phyloP scores from a whole-genome alignment of 2,113 vertebrate species.

The Etheostoma cragini region DNA sequence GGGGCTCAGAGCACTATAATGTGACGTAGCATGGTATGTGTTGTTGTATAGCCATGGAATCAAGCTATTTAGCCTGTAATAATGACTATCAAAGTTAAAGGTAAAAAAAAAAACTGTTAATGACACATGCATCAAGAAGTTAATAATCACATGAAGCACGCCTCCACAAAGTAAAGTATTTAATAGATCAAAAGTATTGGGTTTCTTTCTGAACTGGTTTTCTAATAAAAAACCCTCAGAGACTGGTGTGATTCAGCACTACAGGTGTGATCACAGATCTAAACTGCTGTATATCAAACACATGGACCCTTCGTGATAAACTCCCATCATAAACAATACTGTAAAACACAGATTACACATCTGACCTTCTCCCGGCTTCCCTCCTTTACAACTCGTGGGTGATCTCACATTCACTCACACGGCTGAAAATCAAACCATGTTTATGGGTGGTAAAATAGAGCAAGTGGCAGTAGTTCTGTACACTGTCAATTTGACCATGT shows the following conservation, averaged over 20 bases:
- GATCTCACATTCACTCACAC: constrained; percentile 26
- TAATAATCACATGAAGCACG: constrained; percentile 42
- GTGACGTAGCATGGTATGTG: constrained; percentile 23
- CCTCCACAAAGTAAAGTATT: constrained; percentile 4
- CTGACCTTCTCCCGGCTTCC: constrained; percentile 14
- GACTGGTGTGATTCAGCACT: constrained; percentile 54
- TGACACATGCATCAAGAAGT: constrained; percentile 58
- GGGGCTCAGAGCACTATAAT: constrained; percentile 39
- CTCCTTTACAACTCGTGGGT: constrained; percentile 20
- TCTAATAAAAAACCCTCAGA: constrained; percentile 62
- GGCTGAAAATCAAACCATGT: constrained; percentile 39
- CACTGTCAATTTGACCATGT: background rate
- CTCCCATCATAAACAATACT: constrained; percentile 34
- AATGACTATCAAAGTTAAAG: constrained; percentile 51
- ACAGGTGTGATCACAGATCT: constrained; percentile 63
- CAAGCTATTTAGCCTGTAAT: constrained; percentile 35
- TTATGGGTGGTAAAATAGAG: background rate
- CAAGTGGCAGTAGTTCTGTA: background rate
- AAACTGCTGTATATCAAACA: constrained; percentile 45
- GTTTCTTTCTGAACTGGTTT: constrained; percentile 41
- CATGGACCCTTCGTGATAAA: constrained; percentile 44
- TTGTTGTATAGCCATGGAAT: constrained; percentile 30
- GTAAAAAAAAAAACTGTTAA: constrained; percentile 18
- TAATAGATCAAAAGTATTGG: constrained; percentile 52
- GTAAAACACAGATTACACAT: constrained; percentile 42